These are phyloP conservation scores for Hirtodrosophila cameraria DNA, from an alignment of 2,888 invertebrate genomes.

Conservation along the genomic window DNA sequence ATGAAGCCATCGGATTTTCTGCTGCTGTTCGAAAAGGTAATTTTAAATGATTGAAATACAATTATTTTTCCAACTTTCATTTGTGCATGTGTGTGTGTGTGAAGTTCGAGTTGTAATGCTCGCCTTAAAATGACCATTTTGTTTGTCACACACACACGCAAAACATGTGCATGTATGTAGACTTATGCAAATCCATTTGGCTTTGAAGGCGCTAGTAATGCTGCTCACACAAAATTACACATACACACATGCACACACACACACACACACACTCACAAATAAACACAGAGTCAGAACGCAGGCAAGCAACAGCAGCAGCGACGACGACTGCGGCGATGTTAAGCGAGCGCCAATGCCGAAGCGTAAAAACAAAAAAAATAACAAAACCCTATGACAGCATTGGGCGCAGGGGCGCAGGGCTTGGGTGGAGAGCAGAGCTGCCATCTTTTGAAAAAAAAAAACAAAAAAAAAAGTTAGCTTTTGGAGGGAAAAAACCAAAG, in stretches of 20 bases:
- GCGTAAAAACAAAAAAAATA: conserved; percentile 52
- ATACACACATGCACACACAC: conserved; percentile 28
- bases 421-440: background rate
- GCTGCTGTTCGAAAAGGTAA: conserved; percentile 82
- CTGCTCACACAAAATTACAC: conserved; percentile 26
- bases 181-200: conserved; percentile 75
- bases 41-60: conserved; percentile 15
- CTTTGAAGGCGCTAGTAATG: conserved; percentile 45
- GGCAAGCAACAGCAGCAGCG: conserved; percentile 20
- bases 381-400: conserved; percentile 52
- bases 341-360: conserved; percentile 51
- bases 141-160: conserved; percentile 53
- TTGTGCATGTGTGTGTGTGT: conserved; percentile 5
- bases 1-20: conserved; percentile 82
- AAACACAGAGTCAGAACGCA: conserved; percentile 14
- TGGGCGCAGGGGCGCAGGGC: conserved; percentile 14
- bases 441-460: too few relatives aligned
- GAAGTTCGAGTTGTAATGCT: conserved; percentile 56
- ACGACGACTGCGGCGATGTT: conserved; percentile 26
- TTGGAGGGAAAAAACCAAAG: too few relatives aligned
- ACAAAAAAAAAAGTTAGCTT: too few relatives aligned
- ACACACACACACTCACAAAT: conserved; percentile 27
- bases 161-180: conserved; percentile 28
- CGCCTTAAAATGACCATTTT: conserved; percentile 68
- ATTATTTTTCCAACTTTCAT: too few relatives aligned